Evolutionary conservation across 2,888 invertebrate species (phyloP), one percentile per base, ranked within the genome.

Genomic region (Lumbricus terrestris): DNA sequence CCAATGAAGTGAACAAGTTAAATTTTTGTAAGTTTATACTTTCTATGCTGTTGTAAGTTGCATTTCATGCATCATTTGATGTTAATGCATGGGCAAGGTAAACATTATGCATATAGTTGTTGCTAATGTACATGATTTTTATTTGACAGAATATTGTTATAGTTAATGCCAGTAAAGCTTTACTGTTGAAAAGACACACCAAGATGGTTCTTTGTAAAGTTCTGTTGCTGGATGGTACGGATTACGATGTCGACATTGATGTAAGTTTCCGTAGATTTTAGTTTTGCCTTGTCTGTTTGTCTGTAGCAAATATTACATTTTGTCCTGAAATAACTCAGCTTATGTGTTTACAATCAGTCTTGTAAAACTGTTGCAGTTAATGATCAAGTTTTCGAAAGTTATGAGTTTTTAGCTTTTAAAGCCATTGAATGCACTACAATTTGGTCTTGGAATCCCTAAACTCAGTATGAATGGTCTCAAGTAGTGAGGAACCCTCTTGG

Each of bases 141-240:
- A 69, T n/a, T n/a, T 69, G 29, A 69, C 69, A 69, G 69, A 69
- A 69, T 6, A n/a, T 29, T 69, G 69, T n/a, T 69, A 69, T n/a
- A 16, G 11, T n/a, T 69, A 69, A 69, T 69, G 29, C 69, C 69
- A 69, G 47, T 69, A 69, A 69, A 69, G 69, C n/a, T 69, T n/a
- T n/a, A 69, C 69, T 69, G 69, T 69, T 69, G 13, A n/a, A 69
- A n/a, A n/a, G 69, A 69, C 69, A 4, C 35, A 4, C 35, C 85
- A 89, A 37, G 42, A 89, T 89, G 54, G 85, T 88, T 42, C 33
- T 88, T 37, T 90, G 89, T 38, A 89, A 89, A 35, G 89, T 90
- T 37, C 89, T 85, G 47, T 40, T 90, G 38, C 88, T 90, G 85
- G 90, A 90, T 89, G 90, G 90, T 18, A 82, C 88, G 35, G 90